Evolutionary conservation across 53 echinoderm and acorn worm species (phyloP), one percentile per base, ranked within the genome.

Genomic region (Arbacia lixula): DNA sequence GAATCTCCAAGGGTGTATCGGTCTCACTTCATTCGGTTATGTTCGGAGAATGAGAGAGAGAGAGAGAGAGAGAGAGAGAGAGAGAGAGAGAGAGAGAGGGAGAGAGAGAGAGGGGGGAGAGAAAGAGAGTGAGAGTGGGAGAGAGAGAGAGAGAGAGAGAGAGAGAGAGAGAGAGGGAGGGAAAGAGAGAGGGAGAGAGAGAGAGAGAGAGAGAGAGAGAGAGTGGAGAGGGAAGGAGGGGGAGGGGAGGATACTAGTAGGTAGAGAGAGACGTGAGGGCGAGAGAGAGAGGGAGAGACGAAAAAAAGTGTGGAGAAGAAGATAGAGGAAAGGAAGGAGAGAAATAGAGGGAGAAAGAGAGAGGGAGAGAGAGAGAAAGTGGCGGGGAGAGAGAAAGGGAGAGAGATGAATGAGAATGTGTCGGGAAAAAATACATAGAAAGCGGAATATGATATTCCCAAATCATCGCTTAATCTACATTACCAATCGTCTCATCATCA

Each of bases 401-500:
- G 25, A 58, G 4, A 60, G 26, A 4, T 19, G 25, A 5, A 17
- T 6, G 32, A 17, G 33, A 12, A 27, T 21, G 56, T 21, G 56
- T 56, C 22, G 19, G 33, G 4, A 64, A 25, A 12, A 0, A 71
- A 14, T 24, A 24, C 20, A 27, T 1, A 21, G 31, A 46, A 31
- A 46, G 4, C 8, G 27, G 71, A 71, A 64, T 64, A 29, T 64
- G 64, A 64, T 64, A 64, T 64, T 64, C 64, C 64, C 64, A 64
- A 31, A 32, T 64, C 64, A 64, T 34, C 64, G 31, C 27, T 64
- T 64, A 64, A 64, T 64, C 64, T 64, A 64, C 64, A 64, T 32
- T 32, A 64, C 26, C 16, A 25, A 64, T 64, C 30, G 17, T 64
- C 64, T 64, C 17, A 17, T 10, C 27, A 29, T 27, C 31, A 27